Percentiles rank a stretch among this genome's conserved stretches.
phyloP scores from a whole-genome alignment of 2,797 vertebrate genomes.

The Scolopax rusticola region DNA sequence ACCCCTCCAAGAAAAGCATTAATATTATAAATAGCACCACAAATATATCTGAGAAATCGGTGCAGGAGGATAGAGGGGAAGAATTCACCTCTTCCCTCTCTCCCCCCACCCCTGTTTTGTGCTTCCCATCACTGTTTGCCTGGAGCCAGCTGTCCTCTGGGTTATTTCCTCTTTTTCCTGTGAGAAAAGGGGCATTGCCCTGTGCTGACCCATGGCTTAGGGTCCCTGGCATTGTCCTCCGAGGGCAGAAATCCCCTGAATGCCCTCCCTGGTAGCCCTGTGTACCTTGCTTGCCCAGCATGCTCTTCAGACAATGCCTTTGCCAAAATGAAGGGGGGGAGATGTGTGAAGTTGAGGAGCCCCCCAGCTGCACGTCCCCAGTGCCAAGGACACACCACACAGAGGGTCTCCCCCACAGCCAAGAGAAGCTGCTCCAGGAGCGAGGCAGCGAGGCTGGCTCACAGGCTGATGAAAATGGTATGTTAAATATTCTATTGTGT shows the following conservation, averaged over 20 bases:
- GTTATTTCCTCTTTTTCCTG: background rate
- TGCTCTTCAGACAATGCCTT: background rate
- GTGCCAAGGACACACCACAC: background rate
- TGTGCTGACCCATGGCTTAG: background rate
- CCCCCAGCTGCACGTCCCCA: fast-evolving
- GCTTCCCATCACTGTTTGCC: background rate
- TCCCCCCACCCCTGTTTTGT: background rate
- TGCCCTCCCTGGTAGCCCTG: background rate
- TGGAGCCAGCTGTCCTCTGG: background rate
- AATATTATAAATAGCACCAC: background rate
- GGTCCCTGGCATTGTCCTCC: background rate
- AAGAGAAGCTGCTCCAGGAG: background rate
- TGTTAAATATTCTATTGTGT: background rate
- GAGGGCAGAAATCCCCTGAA: background rate
- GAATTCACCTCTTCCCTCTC: background rate
- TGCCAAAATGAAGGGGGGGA: background rate
- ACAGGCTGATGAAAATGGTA: background rate
- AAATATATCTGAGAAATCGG: background rate
- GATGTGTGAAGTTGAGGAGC: fast-evolving
- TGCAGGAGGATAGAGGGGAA: background rate
- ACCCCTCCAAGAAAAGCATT: background rate
- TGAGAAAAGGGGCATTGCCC: background rate
- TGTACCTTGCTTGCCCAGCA: background rate
- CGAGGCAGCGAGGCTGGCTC: background rate
- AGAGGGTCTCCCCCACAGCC: background rate